These are phyloP conservation scores for Phalloptychus januarius DNA, from an alignment of 2,797 vertebrate genomes.

Conservation along the genomic window DNA sequence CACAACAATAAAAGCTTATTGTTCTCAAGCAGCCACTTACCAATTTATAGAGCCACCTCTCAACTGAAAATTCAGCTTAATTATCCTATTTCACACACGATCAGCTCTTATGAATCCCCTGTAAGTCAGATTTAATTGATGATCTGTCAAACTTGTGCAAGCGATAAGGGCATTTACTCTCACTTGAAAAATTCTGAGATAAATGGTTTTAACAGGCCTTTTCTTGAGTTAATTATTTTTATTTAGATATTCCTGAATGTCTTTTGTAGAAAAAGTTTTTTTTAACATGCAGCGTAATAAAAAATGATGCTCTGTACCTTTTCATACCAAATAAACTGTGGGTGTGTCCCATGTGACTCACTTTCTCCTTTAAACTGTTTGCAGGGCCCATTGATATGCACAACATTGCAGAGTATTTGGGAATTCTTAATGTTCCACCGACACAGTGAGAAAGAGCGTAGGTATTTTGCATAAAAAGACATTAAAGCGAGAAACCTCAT, in stretches of 20 bases:
- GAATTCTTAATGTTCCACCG: constrained; percentile 33
- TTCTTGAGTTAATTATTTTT: not conserved
- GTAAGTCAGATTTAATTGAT: constrained; percentile 62
- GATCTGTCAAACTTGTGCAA: constrained; percentile 40
- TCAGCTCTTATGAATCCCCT: constrained; percentile 63
- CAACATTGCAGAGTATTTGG: constrained; percentile 20
- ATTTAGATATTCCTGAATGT: not conserved
- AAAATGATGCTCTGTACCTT: not conserved
- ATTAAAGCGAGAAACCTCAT: constrained; percentile 49
- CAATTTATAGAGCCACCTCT: constrained; percentile 59
- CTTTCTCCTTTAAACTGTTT: not conserved
- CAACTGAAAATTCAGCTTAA: constrained; percentile 64
- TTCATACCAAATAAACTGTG: not conserved
- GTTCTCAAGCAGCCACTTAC: constrained; percentile 53
- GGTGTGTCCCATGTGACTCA: not conserved
- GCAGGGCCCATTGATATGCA: constrained; percentile 35
- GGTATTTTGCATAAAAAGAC: constrained; percentile 59
- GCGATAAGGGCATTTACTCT: constrained; percentile 12
- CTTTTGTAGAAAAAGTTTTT: not conserved
- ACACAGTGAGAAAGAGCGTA: constrained; percentile 29
- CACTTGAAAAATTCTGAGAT: not conserved
- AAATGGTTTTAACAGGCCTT: not conserved
- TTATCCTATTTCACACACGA: constrained; percentile 66
- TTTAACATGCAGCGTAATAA: not conserved
- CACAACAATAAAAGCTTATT: constrained; percentile 69